Conservation (phyloP, 2,113 vertebrate species). For the Vulpes lagopus region DNA sequence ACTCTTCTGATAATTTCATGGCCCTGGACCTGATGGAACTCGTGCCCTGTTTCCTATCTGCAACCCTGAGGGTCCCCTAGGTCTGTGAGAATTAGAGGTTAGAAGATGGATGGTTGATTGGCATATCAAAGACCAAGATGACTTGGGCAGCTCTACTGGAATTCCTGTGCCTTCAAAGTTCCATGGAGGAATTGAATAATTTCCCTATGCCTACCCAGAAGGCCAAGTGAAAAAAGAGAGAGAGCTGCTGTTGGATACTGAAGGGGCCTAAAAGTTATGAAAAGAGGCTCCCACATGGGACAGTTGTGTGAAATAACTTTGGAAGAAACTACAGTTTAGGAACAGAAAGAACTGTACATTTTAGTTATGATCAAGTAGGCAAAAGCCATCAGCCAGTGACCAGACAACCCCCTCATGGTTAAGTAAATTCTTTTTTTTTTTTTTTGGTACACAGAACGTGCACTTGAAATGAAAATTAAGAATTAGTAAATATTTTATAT, state of each 20-base stretch:
- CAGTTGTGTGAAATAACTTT: neutral
- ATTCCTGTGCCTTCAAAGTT: neutral
- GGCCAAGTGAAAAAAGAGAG: neutral
- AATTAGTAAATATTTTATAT: neutral
- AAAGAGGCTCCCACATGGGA: neutral
- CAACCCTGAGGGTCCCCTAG: neutral
- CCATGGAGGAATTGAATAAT: neutral
- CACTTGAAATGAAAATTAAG: neutral
- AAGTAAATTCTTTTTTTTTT: neutral
- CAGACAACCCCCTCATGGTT: neutral
- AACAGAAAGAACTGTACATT: neutral
- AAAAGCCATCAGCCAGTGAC: neutral
- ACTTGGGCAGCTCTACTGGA: neutral
- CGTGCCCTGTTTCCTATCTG: neutral
- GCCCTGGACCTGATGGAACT: neutral
- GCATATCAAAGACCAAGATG: neutral
- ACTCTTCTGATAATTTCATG: neutral
- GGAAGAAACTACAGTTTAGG: neutral
- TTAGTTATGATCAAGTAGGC: neutral
- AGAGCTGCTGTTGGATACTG: neutral
- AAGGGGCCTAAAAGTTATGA: neutral
- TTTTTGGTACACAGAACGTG: neutral
- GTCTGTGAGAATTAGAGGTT: neutral
- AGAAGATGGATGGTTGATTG: neutral
- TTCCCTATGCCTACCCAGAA: neutral